Evolutionary conservation across 2,797 vertebrate species (phyloP), one percentile per base, ranked within the genome.

Genomic region (Pachyuromys duprasi): DNA sequence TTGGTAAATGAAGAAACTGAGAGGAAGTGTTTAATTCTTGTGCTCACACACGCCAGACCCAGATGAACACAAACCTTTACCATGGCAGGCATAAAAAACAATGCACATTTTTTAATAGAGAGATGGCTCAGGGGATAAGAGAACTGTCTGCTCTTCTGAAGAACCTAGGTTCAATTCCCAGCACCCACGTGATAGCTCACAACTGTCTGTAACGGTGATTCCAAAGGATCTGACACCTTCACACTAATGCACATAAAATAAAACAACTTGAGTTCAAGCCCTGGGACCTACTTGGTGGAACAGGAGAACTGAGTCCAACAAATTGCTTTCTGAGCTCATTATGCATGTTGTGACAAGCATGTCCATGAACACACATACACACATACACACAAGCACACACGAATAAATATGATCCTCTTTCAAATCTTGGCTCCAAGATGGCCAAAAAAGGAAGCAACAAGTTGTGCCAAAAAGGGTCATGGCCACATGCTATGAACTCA

Each of bases 1-100:
- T 49, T 94, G 26, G 63, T 33, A 93, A 45, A 72, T 62, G 53
- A 95, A n/a, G 24, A 93, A 81, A 80, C 2, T 4, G 22, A 97
- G 53, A 49, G 9, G 53, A 33, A 39, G 7, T 20, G 13, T 14
- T 79, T 75, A 79, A 28, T 83, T 39, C 33, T 8, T 57, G 60
- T 62, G 63, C 15, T 93, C 62, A 87, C 24, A 33, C 7, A 60
- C 1, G 9, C 31, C 22, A 53, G 6, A 31, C 15, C 14, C 15
- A 53, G 15, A 1, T 63, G 26, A 90, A 28, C 31, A 70, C 5
- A 78, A 0, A 79, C 2, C 42, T 92, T 69, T 57, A 92, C 69
- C 36, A 76, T 4, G 2, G 62, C 0, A 39, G 53, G 49, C 12
- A 28, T 72, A 8, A 67, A 91, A 89, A 69, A 49, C 62, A 69